Evolutionary conservation across 2,888 invertebrate species (phyloP).

Genomic region (Agonopterix arenella): DNA sequence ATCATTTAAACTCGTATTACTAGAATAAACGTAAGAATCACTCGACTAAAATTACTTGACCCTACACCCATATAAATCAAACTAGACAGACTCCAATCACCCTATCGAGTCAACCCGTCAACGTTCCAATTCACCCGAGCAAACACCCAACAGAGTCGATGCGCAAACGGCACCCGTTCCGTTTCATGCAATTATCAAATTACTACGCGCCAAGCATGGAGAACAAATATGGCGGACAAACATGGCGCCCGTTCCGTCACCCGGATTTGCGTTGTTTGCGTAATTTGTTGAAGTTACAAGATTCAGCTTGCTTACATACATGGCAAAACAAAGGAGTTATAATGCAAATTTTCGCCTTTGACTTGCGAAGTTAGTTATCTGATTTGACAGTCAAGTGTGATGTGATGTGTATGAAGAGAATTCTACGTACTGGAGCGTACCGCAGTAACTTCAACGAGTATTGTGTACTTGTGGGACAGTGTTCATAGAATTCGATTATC

Average conservation of each 20-base stretch:
- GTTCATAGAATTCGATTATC: too few species aligned
- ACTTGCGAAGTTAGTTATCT: conserved; percentile 19
- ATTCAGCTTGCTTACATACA: conserved; percentile 29
- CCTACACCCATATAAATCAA: too few species aligned
- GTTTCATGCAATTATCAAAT: conserved; percentile 62
- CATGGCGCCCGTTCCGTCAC: conserved; percentile 33
- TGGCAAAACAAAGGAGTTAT: conserved; percentile 29
- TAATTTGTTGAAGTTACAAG: conserved; percentile 54
- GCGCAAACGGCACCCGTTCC: conserved; percentile 30
- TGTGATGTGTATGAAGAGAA: not conserved
- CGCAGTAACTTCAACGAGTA: too few species aligned
- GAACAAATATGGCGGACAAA: conserved; percentile 41
- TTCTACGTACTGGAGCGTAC: too few species aligned
- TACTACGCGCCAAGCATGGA: conserved; percentile 36
- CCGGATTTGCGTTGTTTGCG: conserved; percentile 42
- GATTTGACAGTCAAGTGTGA: conserved; percentile 8
- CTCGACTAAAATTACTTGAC: too few species aligned
- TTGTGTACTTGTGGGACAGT: too few species aligned
- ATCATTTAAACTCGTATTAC: too few species aligned
- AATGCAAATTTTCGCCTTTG: conserved; percentile 38
- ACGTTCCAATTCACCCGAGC: conserved; percentile 14
- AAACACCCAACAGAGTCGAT: conserved; percentile 24
- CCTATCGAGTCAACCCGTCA: not conserved
- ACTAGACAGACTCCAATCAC: conserved; percentile 6
- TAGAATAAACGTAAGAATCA: too few species aligned